Percentiles rank a stretch among this genome's conserved stretches.
Evolutionary conservation across 2,888 invertebrate species (phyloP).

Genomic region (Cataglyphis altisquamis): DNA sequence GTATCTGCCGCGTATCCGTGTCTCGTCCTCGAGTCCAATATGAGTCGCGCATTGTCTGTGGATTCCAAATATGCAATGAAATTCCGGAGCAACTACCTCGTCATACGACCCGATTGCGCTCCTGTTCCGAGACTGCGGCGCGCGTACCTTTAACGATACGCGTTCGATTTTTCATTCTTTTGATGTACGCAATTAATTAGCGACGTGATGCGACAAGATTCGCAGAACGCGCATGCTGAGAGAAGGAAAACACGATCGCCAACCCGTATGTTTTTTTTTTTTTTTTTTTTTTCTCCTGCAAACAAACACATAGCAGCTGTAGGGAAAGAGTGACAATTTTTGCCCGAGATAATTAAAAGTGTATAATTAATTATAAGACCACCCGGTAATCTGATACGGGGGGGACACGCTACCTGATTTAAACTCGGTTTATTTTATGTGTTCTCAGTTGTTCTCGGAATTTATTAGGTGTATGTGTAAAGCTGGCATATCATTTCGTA

Average conservation of each 20-base stretch:
- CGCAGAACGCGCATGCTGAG: conserved; percentile 41
- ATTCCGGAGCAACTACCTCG: conserved; percentile 61
- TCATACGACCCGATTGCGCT: conserved; percentile 49
- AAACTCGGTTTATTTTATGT: conserved; percentile 30
- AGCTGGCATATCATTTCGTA: not conserved
- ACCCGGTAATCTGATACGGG: conserved; percentile 41
- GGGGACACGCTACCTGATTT: conserved; percentile 7
- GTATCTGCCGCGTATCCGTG: conserved; percentile 53
- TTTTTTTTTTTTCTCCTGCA: conserved; percentile 27
- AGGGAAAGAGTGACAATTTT: conserved; percentile 42
- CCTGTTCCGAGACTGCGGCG: conserved; percentile 45
- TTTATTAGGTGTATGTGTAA: conserved; percentile 15
- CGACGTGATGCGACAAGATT: conserved; percentile 54
- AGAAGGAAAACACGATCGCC: not conserved
- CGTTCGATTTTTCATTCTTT: conserved; percentile 48
- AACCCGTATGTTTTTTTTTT: conserved; percentile 14
- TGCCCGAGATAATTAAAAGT: conserved; percentile 48
- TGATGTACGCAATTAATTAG: conserved; percentile 61
- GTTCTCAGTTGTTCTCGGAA: conserved; percentile 21
- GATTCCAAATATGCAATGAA: conserved; percentile 68
- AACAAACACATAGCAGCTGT: conserved; percentile 32
- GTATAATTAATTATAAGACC: conserved; percentile 50
- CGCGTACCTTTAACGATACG: conserved; percentile 66
- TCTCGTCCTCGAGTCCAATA: conserved; percentile 59
- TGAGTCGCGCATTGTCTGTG: conserved; percentile 63